Evolutionary conservation across 2,888 invertebrate species (phyloP), one percentile per base, ranked within the genome.

Genomic region (Eudemis profundana): DNA sequence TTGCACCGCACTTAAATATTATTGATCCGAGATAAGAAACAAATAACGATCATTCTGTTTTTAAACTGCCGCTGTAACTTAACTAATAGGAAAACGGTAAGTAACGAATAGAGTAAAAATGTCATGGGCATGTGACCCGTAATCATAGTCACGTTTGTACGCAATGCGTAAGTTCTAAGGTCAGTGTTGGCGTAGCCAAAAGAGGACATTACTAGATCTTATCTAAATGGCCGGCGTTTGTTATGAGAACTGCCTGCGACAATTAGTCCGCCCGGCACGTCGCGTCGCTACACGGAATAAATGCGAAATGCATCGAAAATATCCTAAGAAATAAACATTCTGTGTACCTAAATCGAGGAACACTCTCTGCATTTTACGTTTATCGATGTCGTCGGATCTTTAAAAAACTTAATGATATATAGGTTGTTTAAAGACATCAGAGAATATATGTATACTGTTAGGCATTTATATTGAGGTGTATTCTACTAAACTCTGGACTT

Each of bases 151-250:
- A 63, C 63, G 63, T 56, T 62, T 63, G 12, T 63, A 63, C 44
- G 56, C 56, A 56, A 17, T 44, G 29, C 56, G 56, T 56, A 42
- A 17, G 40, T 56, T 44, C 42, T 44, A 44, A 56, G 56, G 56
- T 56, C 56, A 56, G 42, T 29, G 42, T 42, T 29, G 42, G 15
- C 27, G 15, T 27, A 29, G 42, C 50, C 63, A 49, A 50, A 62
- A 63, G 56, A 56, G 47, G 56, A 63, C 63, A 63, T 63, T 57
- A 63, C 56, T 3, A 57, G 63, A 63, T 63, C 56, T 15, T 63
- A 63, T 63, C 63, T 57, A 57, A 63, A 63, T 50, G 17, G 50
- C 63, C 33, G 46, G 57, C 49, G 57, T 63, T 63, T 44, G 63
- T 63, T 57, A 56, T 42, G 49, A 50, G 54, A 29, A 17, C 44